Percentiles rank a stretch among this genome's conserved stretches.
Conservation (phyloP, 2,797 vertebrate genomes). For the Pangasius djambal region DNA sequence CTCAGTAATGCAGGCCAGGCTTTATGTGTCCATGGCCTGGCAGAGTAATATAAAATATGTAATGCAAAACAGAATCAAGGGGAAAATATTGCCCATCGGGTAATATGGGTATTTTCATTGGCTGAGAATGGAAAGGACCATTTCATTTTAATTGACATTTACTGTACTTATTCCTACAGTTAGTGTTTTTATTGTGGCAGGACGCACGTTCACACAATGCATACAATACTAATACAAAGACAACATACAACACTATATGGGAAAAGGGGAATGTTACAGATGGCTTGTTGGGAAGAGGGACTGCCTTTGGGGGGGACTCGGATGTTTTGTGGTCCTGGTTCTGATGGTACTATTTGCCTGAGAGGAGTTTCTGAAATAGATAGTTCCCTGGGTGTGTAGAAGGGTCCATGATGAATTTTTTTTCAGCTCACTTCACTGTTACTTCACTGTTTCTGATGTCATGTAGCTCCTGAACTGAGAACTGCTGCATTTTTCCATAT, state of each 20-base stretch:
- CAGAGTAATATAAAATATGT: not conserved
- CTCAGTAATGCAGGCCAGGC: slow-evolving; percentile 67
- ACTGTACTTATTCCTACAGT: not conserved
- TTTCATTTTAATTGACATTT: not conserved
- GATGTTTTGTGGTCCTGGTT: not conserved
- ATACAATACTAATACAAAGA: not conserved
- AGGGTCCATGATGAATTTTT: not conserved
- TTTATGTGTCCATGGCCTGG: slow-evolving; percentile 42
- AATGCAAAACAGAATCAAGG: not conserved
- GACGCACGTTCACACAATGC: not conserved
- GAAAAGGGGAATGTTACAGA: not conserved
- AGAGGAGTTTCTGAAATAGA: not conserved
- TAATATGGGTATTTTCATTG: not conserved
- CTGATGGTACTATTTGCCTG: not conserved
- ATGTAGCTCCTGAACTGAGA: not conserved
- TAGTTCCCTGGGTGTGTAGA: not conserved
- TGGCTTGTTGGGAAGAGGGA: not conserved
- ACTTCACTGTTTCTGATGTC: not conserved
- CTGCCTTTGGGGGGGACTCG: no score
- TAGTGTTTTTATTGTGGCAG: not conserved
- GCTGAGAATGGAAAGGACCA: not conserved
- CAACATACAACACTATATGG: not conserved
- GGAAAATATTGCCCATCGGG: not conserved
- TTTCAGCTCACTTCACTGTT: not conserved
- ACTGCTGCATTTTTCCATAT: not conserved